These are phyloP conservation scores for Empidonax traillii DNA, from an alignment of 2,113 vertebrate species.

Conservation along the genomic window DNA sequence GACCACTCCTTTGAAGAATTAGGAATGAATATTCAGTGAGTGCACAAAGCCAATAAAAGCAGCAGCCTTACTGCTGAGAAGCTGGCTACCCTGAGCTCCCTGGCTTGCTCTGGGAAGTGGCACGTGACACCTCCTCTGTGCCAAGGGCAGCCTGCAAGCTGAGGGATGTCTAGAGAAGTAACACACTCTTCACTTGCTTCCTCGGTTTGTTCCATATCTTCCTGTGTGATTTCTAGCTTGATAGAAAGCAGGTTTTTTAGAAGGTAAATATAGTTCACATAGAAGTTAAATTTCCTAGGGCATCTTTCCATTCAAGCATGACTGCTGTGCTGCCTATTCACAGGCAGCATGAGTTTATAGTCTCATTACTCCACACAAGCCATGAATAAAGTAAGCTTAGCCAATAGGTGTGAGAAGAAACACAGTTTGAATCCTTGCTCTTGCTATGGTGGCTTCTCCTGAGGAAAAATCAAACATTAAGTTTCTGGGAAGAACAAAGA, in stretches of 20 bases:
- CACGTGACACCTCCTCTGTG: background rate
- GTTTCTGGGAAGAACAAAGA: background rate
- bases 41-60: background rate
- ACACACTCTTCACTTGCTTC: background rate
- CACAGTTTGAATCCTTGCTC: background rate
- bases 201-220: background rate
- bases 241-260: background rate
- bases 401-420: background rate
- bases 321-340: background rate
- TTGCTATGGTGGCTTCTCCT: background rate
- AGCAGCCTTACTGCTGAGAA: background rate
- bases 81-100: background rate
- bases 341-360: background rate
- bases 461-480: background rate
- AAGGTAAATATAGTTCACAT: background rate
- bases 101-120: background rate
- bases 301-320: background rate
- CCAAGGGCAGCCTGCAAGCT: background rate
- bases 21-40: background rate
- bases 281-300: conserved; percentile 13
- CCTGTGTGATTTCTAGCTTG: background rate
- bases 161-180: background rate
- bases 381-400: background rate
- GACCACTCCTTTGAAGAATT: background rate
- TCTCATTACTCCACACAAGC: background rate